phyloP scores from a whole-genome alignment of 2,888 invertebrate species.

The Choreutis nemorana region DNA sequence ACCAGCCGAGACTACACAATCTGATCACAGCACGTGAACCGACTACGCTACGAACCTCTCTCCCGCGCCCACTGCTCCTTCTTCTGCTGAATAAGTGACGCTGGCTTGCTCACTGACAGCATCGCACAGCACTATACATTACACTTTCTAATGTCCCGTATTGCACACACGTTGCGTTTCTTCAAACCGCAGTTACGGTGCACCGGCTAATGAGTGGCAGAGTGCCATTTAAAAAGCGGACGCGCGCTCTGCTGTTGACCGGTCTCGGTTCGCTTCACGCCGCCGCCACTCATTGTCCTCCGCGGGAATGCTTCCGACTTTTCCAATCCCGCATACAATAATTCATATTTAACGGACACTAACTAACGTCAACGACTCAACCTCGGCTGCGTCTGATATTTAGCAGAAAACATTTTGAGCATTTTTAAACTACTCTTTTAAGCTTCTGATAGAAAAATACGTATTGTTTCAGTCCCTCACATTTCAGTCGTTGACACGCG shows the following conservation, averaged over 20 bases:
- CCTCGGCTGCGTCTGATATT: conserved; percentile 16
- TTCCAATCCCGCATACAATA: conserved; percentile 23
- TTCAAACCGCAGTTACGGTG: conserved; percentile 49
- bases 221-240: conserved; percentile 44
- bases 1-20: conserved; percentile 5
- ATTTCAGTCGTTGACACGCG: conserved; percentile 57
- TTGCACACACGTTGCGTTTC: conserved; percentile 50
- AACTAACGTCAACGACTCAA: conserved; percentile 16
- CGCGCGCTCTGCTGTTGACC: conserved; percentile 41
- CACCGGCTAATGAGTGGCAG: conserved; percentile 49
- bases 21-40: conserved; percentile 5
- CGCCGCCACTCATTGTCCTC: conserved; percentile 54
- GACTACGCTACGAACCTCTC: conserved; percentile 72
- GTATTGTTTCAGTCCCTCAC: conserved; percentile 34
- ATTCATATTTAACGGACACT: conserved; percentile 22
- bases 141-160: conserved; percentile 59
- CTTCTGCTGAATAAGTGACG: conserved; percentile 85
- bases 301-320: conserved; percentile 20
- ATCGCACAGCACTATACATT: conserved; percentile 55
- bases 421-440: no score
- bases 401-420: no score
- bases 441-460: no score
- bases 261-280: conserved; percentile 53
- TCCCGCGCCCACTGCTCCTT: conserved; percentile 93
- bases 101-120: conserved; percentile 58